phyloP scores from a whole-genome alignment of 2,888 invertebrate genomes.

The Syritta pipiens region DNA sequence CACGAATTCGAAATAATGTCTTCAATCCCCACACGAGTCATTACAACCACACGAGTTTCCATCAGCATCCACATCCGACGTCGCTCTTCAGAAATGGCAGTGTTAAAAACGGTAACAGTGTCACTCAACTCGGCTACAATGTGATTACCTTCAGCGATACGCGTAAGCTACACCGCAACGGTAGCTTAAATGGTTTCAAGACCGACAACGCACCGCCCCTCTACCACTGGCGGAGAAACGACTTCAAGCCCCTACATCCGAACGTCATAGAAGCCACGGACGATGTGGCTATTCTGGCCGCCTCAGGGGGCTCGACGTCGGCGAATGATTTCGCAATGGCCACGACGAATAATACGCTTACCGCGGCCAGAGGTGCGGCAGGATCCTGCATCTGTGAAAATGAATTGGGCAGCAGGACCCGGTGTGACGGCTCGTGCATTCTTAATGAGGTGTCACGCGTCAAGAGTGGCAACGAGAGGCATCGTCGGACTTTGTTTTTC shows the following conservation, averaged over 20 bases:
- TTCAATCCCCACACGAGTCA: slow-evolving; percentile 66
- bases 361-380: slow-evolving; percentile 47
- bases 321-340: slow-evolving; percentile 51
- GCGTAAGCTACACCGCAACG: slow-evolving; percentile 48
- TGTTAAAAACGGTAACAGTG: slow-evolving; percentile 56
- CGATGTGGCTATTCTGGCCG: slow-evolving; percentile 67
- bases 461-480: slow-evolving; percentile 45
- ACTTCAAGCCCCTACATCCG: slow-evolving; percentile 75
- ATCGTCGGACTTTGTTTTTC: slow-evolving; percentile 20
- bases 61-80: slow-evolving; percentile 28
- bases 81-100: slow-evolving; percentile 57
- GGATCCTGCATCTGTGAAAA: slow-evolving; percentile 74
- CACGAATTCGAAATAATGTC: slow-evolving; percentile 75
- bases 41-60: slow-evolving; percentile 37
- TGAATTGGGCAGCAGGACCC: slow-evolving; percentile 74
- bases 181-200: slow-evolving; percentile 46
- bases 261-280: slow-evolving; percentile 75
- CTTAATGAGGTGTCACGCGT: slow-evolving; percentile 75
- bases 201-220: slow-evolving; percentile 43
- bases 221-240: slow-evolving; percentile 75
- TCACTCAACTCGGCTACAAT: slow-evolving; percentile 45
- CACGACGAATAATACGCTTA: slow-evolving; percentile 19
- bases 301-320: slow-evolving; percentile 34
- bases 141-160: slow-evolving; percentile 53
- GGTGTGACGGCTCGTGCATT: slow-evolving; percentile 75